Evolutionary conservation across 2,888 invertebrate species (phyloP).

Genomic region (Acanthoscelides obtectus): DNA sequence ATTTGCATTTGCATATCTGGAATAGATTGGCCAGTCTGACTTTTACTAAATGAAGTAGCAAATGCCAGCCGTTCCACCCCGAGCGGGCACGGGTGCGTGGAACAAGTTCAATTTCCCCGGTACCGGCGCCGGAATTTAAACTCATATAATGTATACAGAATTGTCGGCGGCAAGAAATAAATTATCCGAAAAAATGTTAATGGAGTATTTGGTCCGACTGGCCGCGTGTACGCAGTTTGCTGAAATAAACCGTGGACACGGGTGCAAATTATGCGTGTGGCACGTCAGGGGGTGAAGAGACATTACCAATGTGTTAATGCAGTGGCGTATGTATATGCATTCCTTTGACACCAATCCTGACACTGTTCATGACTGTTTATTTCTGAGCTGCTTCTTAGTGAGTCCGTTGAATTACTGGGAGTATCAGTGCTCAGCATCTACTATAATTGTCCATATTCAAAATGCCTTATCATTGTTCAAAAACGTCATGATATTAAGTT

Average conservation of each 20-base stretch:
- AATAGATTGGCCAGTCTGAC: not conserved
- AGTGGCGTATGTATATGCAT: not conserved
- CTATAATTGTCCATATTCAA: no score
- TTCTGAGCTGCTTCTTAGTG: no score
- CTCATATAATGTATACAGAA: constrained; percentile 22
- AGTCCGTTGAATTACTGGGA: no score
- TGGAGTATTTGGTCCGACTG: constrained; percentile 28
- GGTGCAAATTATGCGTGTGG: constrained; percentile 31
- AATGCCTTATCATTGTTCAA: no score
- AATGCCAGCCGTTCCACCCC: not conserved
- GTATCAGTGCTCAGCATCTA: no score
- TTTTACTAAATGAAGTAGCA: not conserved
- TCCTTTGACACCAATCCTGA: no score
- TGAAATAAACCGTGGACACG: constrained; percentile 36
- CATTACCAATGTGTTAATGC: not conserved
- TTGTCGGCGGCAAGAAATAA: constrained; percentile 33
- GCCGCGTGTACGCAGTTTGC: constrained; percentile 31
- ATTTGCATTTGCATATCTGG: no score
- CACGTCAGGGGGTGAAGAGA: not conserved
- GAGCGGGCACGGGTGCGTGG: not conserved
- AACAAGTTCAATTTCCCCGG: not conserved
- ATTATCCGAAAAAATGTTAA: constrained; percentile 43
- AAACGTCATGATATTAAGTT: no score
- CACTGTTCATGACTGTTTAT: no score
- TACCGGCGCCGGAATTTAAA: constrained; percentile 14